Conservation (phyloP, 2,113 vertebrate genomes). For the Phalacrocorax brasilianus region DNA sequence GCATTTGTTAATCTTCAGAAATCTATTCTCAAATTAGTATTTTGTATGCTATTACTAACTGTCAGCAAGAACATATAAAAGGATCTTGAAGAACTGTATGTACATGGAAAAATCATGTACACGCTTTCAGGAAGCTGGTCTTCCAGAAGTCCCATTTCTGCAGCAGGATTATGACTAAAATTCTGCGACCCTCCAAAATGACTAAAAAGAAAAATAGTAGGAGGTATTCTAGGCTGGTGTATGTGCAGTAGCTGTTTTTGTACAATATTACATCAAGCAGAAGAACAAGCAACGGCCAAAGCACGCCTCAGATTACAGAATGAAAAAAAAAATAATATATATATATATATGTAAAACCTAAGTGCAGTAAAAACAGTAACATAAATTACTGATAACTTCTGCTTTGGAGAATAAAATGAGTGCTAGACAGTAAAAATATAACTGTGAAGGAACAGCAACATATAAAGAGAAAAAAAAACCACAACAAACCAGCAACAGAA, state of each 20-base stretch:
- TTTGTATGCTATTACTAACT: background rate
- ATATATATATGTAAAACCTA: background rate
- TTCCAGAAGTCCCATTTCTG: background rate
- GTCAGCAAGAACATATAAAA: background rate
- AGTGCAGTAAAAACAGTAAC: background rate
- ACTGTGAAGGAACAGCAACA: background rate
- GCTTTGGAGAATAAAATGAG: background rate
- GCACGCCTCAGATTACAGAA: background rate
- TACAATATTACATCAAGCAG: background rate
- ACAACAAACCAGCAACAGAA: background rate
- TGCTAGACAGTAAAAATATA: background rate
- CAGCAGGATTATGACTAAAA: background rate
- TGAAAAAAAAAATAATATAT: background rate
- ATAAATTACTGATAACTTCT: background rate
- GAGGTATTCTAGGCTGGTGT: background rate
- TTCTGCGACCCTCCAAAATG: background rate
- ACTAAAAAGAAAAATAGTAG: background rate
- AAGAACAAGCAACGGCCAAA: background rate
- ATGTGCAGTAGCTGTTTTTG: background rate
- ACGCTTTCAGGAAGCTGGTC: background rate
- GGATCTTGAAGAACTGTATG: background rate
- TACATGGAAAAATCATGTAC: background rate
- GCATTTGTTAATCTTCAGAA: background rate
- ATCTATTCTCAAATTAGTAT: background rate
- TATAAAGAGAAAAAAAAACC: background rate